Evolutionary conservation across 1,140 invertebrate species (phyloP), one percentile per base, ranked within the genome.

Genomic region (Holcopasites calliopsidis): DNA sequence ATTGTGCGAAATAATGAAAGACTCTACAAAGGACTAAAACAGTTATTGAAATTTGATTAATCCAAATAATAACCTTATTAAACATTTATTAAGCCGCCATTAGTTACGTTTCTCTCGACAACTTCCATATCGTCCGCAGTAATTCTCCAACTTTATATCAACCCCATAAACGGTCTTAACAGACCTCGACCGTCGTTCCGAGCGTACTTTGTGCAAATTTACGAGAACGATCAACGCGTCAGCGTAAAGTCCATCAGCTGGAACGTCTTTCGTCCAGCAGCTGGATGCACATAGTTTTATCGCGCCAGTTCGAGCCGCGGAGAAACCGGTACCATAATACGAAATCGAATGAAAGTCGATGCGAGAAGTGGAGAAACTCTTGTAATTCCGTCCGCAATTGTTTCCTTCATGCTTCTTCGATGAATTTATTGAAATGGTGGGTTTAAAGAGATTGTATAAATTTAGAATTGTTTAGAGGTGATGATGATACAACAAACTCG

Each of bases 261-360:
- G 44, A 31, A 26, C 54, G 52, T 70, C 55, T 8, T 71, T 76
- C 76, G 76, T 55, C 58, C 75, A 40, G 40, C 61, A 60, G 77
- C 66, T 68, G 60, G 68, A 47, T 65, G 52, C 68, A 6, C 28
- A 54, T 35, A 71, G 78, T 80, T 80, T 80, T 80, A 80, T 73
- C 18, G 68, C 47, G 21, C 21, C 61, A 4, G 0, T 11, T 66
- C 47, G 61, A 54, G 55, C 40, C 68, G n/a, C n/a, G 33, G 52
- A 23, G 38, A 57, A 58, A 38, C 68, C 77, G 58, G 55, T 76
- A 47, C 35, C 21, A 33, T 28, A 61, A 78, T 31, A 26, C 52
- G n/a, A n/a, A 31, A 52, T 31, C 23, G 28, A 35, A 75, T 28
- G 64, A 76, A 47, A 58, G 44, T 23, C 69, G 31, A 2, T 13